Conservation (phyloP, 2,888 invertebrate species). For the Linhomoeus sp. region DNA sequence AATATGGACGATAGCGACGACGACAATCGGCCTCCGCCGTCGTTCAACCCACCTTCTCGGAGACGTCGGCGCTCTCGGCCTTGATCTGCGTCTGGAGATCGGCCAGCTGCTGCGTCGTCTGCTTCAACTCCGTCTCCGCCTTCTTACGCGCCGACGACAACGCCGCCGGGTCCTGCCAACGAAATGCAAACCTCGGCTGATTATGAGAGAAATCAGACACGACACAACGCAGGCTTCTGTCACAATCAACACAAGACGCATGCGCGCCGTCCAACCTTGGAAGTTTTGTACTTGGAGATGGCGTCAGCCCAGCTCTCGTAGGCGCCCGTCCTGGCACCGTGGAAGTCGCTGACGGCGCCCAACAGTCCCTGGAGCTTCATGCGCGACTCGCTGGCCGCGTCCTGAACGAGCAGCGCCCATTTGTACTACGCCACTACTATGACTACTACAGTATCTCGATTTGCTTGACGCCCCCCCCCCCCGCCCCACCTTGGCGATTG, state of each 20-base stretch:
- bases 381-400: conserved; percentile 37
- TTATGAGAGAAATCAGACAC: neutral
- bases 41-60: conserved; percentile 36
- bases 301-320: conserved; percentile 44
- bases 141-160: conserved; percentile 35
- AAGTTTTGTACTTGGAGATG: conserved; percentile 40
- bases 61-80: conserved; percentile 40
- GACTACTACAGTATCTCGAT: too few relatives aligned
- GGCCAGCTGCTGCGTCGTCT: conserved; percentile 36
- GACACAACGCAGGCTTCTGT: neutral
- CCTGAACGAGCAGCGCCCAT: conserved; percentile 30
- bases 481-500: conserved; percentile 48
- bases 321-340: conserved; percentile 40
- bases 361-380: conserved; percentile 32
- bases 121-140: conserved; percentile 41
- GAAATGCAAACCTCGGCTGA: too few relatives aligned
- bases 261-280: conserved; percentile 35
- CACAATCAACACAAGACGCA: too few relatives aligned
- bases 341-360: conserved; percentile 39
- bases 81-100: conserved; percentile 39
- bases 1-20: neutral
- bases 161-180: conserved; percentile 6
- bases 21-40: neutral
- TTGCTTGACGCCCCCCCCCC: too few relatives aligned
- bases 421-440: too few relatives aligned